Base-by-base conservation (phyloP, 2,888 invertebrate genomes). In the Leucania comma region DNA sequence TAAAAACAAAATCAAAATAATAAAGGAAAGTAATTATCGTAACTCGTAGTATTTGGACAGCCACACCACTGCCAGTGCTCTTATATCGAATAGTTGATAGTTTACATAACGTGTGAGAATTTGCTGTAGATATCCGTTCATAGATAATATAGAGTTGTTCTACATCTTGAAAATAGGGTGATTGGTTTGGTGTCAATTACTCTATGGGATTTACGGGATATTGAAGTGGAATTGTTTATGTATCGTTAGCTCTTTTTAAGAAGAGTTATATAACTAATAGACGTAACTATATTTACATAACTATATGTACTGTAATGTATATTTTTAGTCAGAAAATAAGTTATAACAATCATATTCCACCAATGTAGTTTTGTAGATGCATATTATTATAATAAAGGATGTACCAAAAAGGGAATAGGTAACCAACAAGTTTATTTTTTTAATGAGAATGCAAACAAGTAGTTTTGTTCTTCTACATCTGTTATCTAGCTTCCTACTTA, bases 41-140 rank as follows among this genome's bases (percentile, higher is more conserved):
- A 89, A 87, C 20, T 88, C 78, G 70, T 89, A 87, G 83, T 86
- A 86, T 85, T 76, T 57, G 81, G 84, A 87, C 87, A 90, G 91
- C 91, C 83, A 84, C 80, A 87, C 81, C 93, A 94, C 93, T 94
- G 93, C 94, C 94, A 92, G 88, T 90, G 90, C 86, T 90, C 85
- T 85, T 88, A 84, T 80, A 75, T 85, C 80, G 72, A 62, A 81
- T 87, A 85, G 75, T 65, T 68, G 51, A 68, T 78, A 81, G 81
- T 72, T 72, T 61, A 66, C 63, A 60, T 59, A 20, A 75, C 0
- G 9, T 51, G 72, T 68, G 57, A 79, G 68, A 68, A 65, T 79
- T 69, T 67, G 60, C 75, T 76, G 77, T 75, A 75, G 59, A 50
- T 80, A 81, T 87, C 85, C 86, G 86, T 88, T 87, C 84, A 82